phyloP scores from a whole-genome alignment of 2,888 invertebrate genomes.

The Cancer borealis region DNA sequence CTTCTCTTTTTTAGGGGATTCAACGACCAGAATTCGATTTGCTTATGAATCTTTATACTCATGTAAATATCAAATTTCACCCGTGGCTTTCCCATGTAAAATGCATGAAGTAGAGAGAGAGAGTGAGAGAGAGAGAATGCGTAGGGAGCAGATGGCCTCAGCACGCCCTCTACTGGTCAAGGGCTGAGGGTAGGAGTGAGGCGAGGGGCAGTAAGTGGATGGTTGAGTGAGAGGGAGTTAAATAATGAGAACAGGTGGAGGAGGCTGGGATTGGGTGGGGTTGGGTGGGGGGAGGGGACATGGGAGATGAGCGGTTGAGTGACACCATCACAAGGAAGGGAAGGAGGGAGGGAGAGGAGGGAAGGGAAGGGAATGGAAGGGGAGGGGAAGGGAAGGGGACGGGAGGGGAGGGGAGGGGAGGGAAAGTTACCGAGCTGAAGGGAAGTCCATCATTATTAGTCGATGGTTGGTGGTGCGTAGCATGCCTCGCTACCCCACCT shows the following conservation, averaged over 20 bases:
- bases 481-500: background rate
- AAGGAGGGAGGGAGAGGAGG: background rate
- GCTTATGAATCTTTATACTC: slow-evolving; percentile 9
- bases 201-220: no score
- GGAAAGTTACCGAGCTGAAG: background rate
- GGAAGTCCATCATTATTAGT: slow-evolving; percentile 12
- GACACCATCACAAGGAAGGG: background rate
- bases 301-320: background rate
- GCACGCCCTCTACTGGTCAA: background rate
- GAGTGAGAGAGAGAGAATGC: background rate
- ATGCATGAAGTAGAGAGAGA: background rate
- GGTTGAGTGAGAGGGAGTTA: background rate
- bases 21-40: background rate
- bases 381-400: background rate
- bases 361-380: background rate
- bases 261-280: no score
- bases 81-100: background rate
- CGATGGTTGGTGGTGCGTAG: slow-evolving; percentile 6
- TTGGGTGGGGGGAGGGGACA: background rate
- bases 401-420: background rate
- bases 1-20: background rate
- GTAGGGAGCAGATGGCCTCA: background rate
- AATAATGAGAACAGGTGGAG: background rate
- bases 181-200: background rate
- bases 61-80: background rate